phyloP scores from a whole-genome alignment of 2,113 vertebrate genomes.

The Oreochromis aureus region DNA sequence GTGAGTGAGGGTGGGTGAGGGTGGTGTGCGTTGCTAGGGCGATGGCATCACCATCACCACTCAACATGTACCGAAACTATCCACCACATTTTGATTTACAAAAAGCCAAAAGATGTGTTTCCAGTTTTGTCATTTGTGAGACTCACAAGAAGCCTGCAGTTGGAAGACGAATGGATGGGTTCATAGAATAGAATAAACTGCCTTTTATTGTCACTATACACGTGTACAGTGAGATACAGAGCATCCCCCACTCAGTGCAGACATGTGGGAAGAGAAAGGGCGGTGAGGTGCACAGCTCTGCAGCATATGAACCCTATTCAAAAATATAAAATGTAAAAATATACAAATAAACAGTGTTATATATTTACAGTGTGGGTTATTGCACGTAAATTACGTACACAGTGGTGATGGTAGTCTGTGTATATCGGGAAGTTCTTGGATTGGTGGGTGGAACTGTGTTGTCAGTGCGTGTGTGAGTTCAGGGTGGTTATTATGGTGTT shows the following conservation, averaged over 20 bases:
- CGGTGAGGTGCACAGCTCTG: not conserved
- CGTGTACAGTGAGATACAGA: not conserved
- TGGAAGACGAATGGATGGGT: not conserved
- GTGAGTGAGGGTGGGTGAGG: no score
- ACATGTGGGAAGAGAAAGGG: fast-evolving
- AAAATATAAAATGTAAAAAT: not conserved
- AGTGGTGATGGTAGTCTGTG: not conserved
- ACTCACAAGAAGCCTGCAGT: not conserved
- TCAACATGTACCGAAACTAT: not conserved
- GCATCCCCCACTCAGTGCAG: not conserved
- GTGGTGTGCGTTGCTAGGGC: no score
- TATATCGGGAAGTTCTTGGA: fast-evolving
- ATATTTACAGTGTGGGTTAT: not conserved
- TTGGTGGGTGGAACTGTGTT: not conserved
- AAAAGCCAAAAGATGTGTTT: not conserved
- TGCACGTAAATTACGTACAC: not conserved
- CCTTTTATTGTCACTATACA: not conserved
- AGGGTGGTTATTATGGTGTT: not conserved
- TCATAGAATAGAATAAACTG: fast-evolving
- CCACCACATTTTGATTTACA: not conserved
- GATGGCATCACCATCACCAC: no score
- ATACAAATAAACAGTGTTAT: not conserved
- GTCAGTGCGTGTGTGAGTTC: not conserved
- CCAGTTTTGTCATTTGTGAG: not conserved
- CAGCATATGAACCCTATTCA: fast-evolving